Base-by-base conservation (phyloP, 1,140 invertebrate species). In the Helicorthomorpha holstii region DNA sequence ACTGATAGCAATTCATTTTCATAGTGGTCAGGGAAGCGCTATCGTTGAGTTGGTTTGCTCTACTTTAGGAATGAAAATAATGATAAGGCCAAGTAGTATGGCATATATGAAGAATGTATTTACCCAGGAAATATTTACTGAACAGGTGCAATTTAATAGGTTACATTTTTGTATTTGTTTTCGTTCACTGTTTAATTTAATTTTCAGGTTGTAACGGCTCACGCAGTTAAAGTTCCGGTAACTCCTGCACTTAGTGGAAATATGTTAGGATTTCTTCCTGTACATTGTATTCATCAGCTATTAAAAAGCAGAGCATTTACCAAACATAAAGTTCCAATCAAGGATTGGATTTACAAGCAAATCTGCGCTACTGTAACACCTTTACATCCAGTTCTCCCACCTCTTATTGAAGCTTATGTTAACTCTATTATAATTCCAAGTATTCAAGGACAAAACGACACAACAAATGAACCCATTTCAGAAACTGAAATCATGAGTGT, bases 261-360 rank as follows among this genome's bases (percentile, higher is more conserved):
- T 54, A 85, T 94, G 51, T 76, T 78, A 1, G 92, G 93, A 21
- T 97, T 94, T 69, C 67, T 98, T 51, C 93, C 93, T 0, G 86
- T 97, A 24, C 93, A 98, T 67, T 97, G 93, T 64, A 94, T 98
- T 53, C 90, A 95, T 66, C 93, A 97, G 61, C 67, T 97, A 16
- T 69, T 98, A 0, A 94, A 95, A 65, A 94, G 87, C 25, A 70
- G 92, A 60, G 88, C 91, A 2, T 98, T 97, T 63, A 87, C 90
- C 0, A 96, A 96, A 69, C 85, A 98, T 63, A 88, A 89, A 65
- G 90, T 91, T 0, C 84, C 85, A 0, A 91, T 92, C 3, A 90
- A 91, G 72, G 83, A 85, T 58, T 95, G 91, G 90, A 93, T 96
- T 49, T 94, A 90, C 59, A 64, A 81, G 55, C 93, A 98, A 72